Percentiles rank a stretch among this genome's conserved stretches.
Evolutionary conservation across 2,888 invertebrate genomes (phyloP).

Genomic region (Drosophila fulvimacula): DNA sequence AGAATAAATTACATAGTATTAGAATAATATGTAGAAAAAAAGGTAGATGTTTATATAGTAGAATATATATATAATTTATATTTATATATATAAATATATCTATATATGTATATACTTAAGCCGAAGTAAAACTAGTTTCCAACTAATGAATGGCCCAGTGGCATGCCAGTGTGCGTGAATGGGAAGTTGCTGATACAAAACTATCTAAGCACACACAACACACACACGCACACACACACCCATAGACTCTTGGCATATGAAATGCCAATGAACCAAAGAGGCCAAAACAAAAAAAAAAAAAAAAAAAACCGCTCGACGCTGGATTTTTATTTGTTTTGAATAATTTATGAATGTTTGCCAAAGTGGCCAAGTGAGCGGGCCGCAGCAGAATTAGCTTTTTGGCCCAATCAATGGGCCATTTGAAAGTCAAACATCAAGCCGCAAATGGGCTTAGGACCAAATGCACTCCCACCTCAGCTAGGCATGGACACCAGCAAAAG

Average conservation of each 20-base stretch:
- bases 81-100: neutral
- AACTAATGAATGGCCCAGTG: conserved; percentile 67
- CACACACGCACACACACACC: conserved; percentile 3
- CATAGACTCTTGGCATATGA: conserved; percentile 34
- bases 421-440: conserved; percentile 48
- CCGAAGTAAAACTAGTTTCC: conserved; percentile 66
- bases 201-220: conserved; percentile 29
- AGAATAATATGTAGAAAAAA: too few relatives aligned
- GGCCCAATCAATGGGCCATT: conserved; percentile 50
- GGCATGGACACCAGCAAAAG: neutral
- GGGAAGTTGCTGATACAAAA: conserved; percentile 57
- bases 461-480: conserved; percentile 19
- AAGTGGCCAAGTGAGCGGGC: conserved; percentile 48
- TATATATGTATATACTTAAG: neutral
- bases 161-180: conserved; percentile 62
- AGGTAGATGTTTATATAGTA: neutral
- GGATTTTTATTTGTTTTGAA: conserved; percentile 66
- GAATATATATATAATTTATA: neutral
- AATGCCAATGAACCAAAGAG: conserved; percentile 78
- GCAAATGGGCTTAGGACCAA: conserved; percentile 29
- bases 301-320: conserved; percentile 20
- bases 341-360: conserved; percentile 73
- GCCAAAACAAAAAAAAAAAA: too few relatives aligned
- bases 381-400: conserved; percentile 5
- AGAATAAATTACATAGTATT: neutral